Base-by-base conservation (phyloP, 2,797 vertebrate genomes). In the Chaetodon trifasciatus region DNA sequence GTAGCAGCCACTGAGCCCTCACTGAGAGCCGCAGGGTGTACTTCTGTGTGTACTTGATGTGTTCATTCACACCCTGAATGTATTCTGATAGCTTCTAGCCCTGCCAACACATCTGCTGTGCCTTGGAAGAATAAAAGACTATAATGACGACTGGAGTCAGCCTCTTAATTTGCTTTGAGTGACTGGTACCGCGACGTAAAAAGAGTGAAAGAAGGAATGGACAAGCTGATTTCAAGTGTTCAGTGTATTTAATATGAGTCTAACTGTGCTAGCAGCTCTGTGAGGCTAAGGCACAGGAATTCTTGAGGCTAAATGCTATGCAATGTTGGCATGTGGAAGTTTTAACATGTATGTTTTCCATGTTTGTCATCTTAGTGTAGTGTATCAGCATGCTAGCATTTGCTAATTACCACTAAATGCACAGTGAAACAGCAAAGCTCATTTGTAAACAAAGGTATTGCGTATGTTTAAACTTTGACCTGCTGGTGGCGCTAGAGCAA, bases 61-160 rank as follows among this genome's bases (percentile, higher is more conserved):
- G 82, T 86, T 84, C 77, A 86, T 81, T 79, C 89, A 88, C 91
- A 91, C 79, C 85, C 87, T 91, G 93, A 95, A 95, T 96, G 95
- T 95, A 92, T 86, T 88, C 88, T 72, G 89, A 93, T 82, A 91
- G 92, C 89, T 91, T 93, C 82, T 84, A 91, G 92, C 92, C 91
- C 94, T 93, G 91, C 92, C 92, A 93, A 94, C 93, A 94, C 91
- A 94, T 94, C 91, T 93, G 93, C 89, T 95, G 95, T 96, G 95
- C 95, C 96, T 96, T 94, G 88, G 86, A 94, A 93, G 89, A 95
- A 95, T 95, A 95, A 95, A 95, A 89, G 40, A 86, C 47, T 87
- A 79, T 64, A 78, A 89, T 58, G 65, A 83, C 15, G 57, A 73
- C 35, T 50, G 46, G 44, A 81, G 58, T 89, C n/a, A 0, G 70